These are phyloP conservation scores for Xerus rutilus DNA, from an alignment of 2,797 vertebrate species.

Conservation along the genomic window DNA sequence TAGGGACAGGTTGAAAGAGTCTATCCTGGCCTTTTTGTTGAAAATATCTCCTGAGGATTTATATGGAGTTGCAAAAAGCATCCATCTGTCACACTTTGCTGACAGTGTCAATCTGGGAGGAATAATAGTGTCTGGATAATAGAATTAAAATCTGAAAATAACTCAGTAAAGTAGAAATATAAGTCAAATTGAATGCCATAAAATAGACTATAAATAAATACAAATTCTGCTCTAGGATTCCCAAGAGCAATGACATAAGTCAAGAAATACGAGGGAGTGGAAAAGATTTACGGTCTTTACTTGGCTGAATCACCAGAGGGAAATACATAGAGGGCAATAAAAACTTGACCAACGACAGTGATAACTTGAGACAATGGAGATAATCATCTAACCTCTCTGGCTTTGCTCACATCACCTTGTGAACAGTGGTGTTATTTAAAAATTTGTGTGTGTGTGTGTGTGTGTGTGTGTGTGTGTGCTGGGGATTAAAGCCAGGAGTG, in stretches of 20 bases:
- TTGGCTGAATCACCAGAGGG: not conserved
- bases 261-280: not conserved
- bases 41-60: constrained; percentile 8
- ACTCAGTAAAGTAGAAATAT: not conserved
- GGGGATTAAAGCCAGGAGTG: too few species aligned
- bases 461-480: too few species aligned
- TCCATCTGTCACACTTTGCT: not conserved
- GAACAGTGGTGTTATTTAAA: not conserved
- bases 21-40: not conserved
- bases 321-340: not conserved
- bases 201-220: not conserved
- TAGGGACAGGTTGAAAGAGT: not conserved
- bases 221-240: not conserved
- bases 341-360: not conserved
- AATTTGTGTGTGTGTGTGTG: too few species aligned
- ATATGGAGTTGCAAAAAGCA: not conserved
- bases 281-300: not conserved
- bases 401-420: not conserved
- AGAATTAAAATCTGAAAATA: constrained; percentile 44
- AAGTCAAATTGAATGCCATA: constrained; percentile 18
- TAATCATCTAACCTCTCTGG: not conserved
- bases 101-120: not conserved
- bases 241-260: not conserved
- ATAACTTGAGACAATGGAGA: not conserved
- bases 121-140: not conserved